Base-by-base conservation (phyloP, 2,113 vertebrate genomes). In the Leptobrachium ailaonicum region DNA sequence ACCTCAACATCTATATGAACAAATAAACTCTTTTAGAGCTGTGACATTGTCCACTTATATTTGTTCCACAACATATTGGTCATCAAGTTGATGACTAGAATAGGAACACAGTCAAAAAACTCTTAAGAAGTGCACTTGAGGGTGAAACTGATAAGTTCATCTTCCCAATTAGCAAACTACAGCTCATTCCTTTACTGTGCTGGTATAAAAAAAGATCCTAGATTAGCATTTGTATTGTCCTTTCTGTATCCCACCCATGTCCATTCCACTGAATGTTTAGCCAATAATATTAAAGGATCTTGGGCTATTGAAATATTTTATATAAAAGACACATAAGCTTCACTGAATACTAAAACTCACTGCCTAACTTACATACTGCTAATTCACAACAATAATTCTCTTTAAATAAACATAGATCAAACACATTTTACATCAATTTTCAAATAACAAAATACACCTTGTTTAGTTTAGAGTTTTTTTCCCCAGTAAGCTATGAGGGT, bases 101-200 rank as follows among this genome's bases (percentile, higher is more conserved):
- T 54, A 2, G 40, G 45, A 56, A 41, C 41, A 40, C 6, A 14
- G 50, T 50, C 20, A 32, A 32, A 12, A 47, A 9, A 40, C 73
- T 50, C 14, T 45, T 67, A 60, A 67, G 32, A 42, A 75, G 79
- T 68, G 72, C 13, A 69, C 72, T 81, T 81, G 71, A 81, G 69
- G 53, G 40, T 47, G 41, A 74, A 12, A 58, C 20, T 45, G 12
- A 69, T 71, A n/a, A 56, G 72, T 74, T 74, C 20, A 68, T 74
- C 64, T 73, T 20, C 71, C n/a, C 41, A 80, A 74, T 74, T 80
- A 75, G 66, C 2, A 62, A 74, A 73, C 58, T 40, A 44, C 50
- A 68, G 58, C 43, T 14, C 44, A 47, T 45, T 58, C 42, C 50
- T 47, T 14, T 80, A 80, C n/a, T 62, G 32, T 75, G 12, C 42